phyloP scores from a whole-genome alignment of 2,888 invertebrate genomes.

The Proisotoma minuta region DNA sequence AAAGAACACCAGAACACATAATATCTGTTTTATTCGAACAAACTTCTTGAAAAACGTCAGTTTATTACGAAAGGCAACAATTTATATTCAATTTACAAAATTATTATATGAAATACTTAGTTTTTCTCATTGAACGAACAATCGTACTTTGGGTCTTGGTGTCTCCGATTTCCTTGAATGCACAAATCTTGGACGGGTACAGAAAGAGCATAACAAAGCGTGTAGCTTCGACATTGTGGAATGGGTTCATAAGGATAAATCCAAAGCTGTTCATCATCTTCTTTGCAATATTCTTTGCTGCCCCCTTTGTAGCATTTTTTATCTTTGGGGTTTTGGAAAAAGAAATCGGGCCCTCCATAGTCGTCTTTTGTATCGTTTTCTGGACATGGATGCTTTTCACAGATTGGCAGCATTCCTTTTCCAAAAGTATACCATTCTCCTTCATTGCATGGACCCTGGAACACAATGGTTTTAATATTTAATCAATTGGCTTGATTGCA shows the following conservation, averaged over 20 bases:
- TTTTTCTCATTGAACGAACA: not conserved
- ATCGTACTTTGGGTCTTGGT: not conserved
- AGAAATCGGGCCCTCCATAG: slow-evolving; percentile 12
- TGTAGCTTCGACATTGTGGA: slow-evolving; percentile 36
- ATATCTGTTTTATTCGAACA: no score
- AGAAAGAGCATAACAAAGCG: slow-evolving; percentile 36
- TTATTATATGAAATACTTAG: not conserved
- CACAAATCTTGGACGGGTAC: slow-evolving; percentile 38
- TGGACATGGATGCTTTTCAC: slow-evolving; percentile 33
- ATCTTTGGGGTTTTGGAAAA: slow-evolving; percentile 35
- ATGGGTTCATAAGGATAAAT: slow-evolving; percentile 38
- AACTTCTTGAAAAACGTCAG: no score
- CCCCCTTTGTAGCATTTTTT: slow-evolving; percentile 37
- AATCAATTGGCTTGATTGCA: no score
- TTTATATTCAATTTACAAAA: no score
- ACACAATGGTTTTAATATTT: no score
- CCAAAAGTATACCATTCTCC: slow-evolving; percentile 43
- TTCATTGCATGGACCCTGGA: slow-evolving; percentile 40
- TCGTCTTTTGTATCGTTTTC: not conserved
- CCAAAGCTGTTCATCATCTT: slow-evolving; percentile 27
- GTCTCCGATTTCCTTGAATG: slow-evolving; percentile 36
- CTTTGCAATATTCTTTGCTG: slow-evolving; percentile 32
- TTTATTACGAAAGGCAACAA: no score
- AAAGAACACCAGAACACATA: no score
- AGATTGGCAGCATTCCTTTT: slow-evolving; percentile 24